Evolutionary conservation across 2,797 vertebrate genomes (phyloP), one percentile per base, ranked within the genome.

Genomic region (Halcyon leucocephala): DNA sequence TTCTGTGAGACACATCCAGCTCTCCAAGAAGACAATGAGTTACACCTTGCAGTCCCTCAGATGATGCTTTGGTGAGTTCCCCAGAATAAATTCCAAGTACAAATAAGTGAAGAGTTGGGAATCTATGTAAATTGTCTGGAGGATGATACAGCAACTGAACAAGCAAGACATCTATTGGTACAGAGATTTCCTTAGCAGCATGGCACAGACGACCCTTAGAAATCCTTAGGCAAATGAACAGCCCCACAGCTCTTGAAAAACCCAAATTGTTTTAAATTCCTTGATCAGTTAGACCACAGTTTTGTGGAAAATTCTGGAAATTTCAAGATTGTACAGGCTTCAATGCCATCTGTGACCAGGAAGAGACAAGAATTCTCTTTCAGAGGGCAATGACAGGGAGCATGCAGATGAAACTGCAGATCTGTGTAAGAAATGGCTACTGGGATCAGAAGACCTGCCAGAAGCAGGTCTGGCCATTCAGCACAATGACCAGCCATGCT

Each of bases 261-360:
- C 3, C 12, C 7, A 12, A n/a, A 71, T 65, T 24, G 7, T 8
- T 31, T 8, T 6, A 72, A 87, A 64, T 20, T 41, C 7, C 42
- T 77, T 26, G 81, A 69, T 78, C 35, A 42, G 39, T 17, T 76
- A 28, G 6, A 58, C 28, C 31, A 42, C 29, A 10, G 14, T 31
- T 69, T 76, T 41, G 70, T 41, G 12, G 26, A 49, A 85, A 33
- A 7, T 39, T 52, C 9, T 22, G 13, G 44, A 60, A 83, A 54
- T 22, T 60, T 65, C 72, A 81, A 37, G 31, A 66, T 13, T 14
- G 9, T 58, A 11, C 14, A 48, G 22, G 26, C 54, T 35, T 4
- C 14, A 7, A 21, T 51, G 7, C 11, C 1, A 0, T 14, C 26
- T 6, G 1, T 1, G 15, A 55, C 39, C 44, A 37, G 8, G 16